These are phyloP conservation scores for Cryptus viduatorius DNA, from an alignment of 2,888 invertebrate species.

Conservation along the genomic window DNA sequence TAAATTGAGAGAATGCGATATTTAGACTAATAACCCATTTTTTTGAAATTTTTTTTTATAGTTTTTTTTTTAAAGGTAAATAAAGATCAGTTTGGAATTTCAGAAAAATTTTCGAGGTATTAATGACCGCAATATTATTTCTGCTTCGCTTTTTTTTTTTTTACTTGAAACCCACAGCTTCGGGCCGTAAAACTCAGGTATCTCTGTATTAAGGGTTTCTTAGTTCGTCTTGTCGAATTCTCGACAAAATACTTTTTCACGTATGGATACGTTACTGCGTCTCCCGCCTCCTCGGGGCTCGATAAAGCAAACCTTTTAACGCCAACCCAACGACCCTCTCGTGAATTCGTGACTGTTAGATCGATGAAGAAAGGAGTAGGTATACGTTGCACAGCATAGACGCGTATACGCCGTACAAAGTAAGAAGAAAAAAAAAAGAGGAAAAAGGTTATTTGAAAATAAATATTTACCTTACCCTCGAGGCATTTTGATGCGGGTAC, in stretches of 20 bases:
- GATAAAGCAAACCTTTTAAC: conserved; percentile 58
- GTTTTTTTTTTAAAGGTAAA: too few species aligned
- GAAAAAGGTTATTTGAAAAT: conserved; percentile 61
- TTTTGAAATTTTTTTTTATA: too few species aligned
- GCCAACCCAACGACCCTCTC: conserved; percentile 36
- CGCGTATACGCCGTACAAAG: conserved; percentile 35
- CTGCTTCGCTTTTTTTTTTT: neutral
- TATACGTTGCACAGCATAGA: conserved; percentile 14
- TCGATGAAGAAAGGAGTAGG: conserved; percentile 50
- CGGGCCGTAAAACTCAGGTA: neutral
- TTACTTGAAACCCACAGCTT: neutral
- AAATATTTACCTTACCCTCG: conserved; percentile 65
- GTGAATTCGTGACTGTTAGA: conserved; percentile 51
- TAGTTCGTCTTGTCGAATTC: conserved; percentile 43
- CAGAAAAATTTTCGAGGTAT: neutral
- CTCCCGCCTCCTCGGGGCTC: conserved; percentile 44
- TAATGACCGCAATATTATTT: neutral
- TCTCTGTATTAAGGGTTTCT: conserved; percentile 22
- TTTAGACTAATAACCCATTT: neutral
- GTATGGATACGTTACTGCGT: conserved; percentile 13
- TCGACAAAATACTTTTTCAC: conserved; percentile 37
- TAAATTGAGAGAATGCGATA: neutral
- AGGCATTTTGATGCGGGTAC: conserved; percentile 55
- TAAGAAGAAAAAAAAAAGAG: conserved; percentile 21
- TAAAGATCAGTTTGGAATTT: too few species aligned